A percentile compares a stretch with the other conserved stretches of the same genome.
phyloP scores from a whole-genome alignment of 1,140 invertebrate genomes.

The Amphibalanus amphitrite region DNA sequence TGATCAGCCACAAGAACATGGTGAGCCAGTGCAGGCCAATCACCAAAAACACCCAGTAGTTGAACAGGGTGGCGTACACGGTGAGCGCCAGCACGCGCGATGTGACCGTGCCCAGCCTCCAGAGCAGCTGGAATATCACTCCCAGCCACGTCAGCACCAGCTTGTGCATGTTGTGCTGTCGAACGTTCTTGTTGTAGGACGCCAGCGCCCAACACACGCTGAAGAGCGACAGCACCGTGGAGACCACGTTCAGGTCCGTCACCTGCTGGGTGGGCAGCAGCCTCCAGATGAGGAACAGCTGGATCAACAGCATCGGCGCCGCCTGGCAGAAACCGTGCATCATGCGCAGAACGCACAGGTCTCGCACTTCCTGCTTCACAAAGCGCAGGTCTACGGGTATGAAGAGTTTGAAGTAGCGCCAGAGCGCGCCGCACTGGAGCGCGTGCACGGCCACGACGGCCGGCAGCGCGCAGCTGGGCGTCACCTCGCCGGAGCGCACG shows the following conservation, averaged over 20 bases:
- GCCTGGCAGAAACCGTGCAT: conserved; percentile 74
- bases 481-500: conserved; percentile 14
- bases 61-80: conserved; percentile 67
- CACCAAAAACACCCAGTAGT: conserved; percentile 63
- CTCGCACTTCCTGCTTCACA: conserved; percentile 64
- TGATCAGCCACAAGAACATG: conserved; percentile 70
- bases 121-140: conserved; percentile 64
- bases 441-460: conserved; percentile 43
- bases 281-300: conserved; percentile 47
- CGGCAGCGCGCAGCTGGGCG: conserved; percentile 14
- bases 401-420: conserved; percentile 73
- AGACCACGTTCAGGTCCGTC: conserved; percentile 60
- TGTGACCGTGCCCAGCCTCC: conserved; percentile 69
- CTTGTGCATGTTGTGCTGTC: conserved; percentile 56
- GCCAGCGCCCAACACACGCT: conserved; percentile 77
- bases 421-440: conserved; percentile 62
- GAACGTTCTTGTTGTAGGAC: conserved; percentile 74
- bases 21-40: conserved; percentile 61
- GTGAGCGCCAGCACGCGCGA: conserved; percentile 60
- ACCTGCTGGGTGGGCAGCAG: conserved; percentile 32
- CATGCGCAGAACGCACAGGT: conserved; percentile 56
- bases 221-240: conserved; percentile 58
- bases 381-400: conserved; percentile 63
- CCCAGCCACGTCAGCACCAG: conserved; percentile 74
- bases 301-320: conserved; percentile 66